A percentile compares a stretch with the other conserved stretches of the same genome.
Conservation (phyloP, 2,888 invertebrate species). For the Nomada ferruginata region DNA sequence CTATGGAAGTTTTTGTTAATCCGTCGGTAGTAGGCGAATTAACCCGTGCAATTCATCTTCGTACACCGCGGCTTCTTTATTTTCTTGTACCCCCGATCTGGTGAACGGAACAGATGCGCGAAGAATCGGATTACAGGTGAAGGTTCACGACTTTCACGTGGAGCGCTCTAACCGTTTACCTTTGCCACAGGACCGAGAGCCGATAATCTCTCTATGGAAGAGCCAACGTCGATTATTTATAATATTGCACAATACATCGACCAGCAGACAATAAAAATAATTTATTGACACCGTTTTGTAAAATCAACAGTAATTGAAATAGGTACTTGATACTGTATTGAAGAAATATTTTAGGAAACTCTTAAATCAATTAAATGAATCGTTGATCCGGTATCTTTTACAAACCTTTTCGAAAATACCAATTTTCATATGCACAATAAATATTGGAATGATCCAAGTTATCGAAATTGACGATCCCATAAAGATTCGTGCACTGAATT, state of each 20-base stretch:
- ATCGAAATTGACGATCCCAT: too few relatives aligned
- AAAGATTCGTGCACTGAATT: too few relatives aligned
- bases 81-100: conserved; percentile 33
- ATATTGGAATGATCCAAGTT: too few relatives aligned
- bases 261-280: neutral
- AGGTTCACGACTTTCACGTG: conserved; percentile 63
- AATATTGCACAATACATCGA: conserved; percentile 34
- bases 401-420: too few relatives aligned
- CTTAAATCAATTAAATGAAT: too few relatives aligned
- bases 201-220: conserved; percentile 28
- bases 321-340: too few relatives aligned
- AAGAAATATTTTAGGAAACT: too few relatives aligned
- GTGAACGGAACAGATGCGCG: conserved; percentile 58
- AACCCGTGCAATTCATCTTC: conserved; percentile 58
- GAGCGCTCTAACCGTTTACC: conserved; percentile 38
- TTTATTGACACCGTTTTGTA: too few relatives aligned
- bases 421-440: too few relatives aligned
- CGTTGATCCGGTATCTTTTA: too few relatives aligned
- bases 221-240: conserved; percentile 22
- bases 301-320: too few relatives aligned
- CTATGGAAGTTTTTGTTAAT: conserved; percentile 56
- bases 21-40: conserved; percentile 61
- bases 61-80: conserved; percentile 42
- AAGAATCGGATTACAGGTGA: conserved; percentile 66
- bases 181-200: conserved; percentile 36